A percentile compares a stretch with the other conserved stretches of the same genome.
Evolutionary conservation across 2,888 invertebrate species (phyloP).

Genomic region (Microplitis deprimator): DNA sequence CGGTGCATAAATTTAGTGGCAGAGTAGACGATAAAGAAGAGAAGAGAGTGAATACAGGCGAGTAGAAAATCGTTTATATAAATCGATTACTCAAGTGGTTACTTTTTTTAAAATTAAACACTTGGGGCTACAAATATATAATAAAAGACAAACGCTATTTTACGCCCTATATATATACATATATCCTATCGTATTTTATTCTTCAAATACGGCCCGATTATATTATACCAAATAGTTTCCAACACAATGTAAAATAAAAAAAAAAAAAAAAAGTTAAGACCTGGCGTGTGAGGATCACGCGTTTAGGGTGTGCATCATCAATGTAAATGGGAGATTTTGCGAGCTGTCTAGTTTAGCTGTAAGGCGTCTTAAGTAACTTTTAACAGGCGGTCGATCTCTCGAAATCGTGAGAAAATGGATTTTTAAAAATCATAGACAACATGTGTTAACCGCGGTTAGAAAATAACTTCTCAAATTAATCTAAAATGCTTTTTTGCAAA

Average conservation of each 20-base stretch:
- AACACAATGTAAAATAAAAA: conserved; percentile 32
- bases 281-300: conserved; percentile 34
- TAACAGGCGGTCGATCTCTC: conserved; percentile 40
- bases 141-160: conserved; percentile 35
- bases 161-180: conserved; percentile 3
- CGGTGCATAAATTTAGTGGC: neutral
- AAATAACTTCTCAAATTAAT: neutral
- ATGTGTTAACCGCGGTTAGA: conserved; percentile 22
- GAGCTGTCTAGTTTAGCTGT: conserved; percentile 45
- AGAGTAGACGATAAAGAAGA: neutral
- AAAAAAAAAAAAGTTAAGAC: neutral
- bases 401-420: conserved; percentile 42
- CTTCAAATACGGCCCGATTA: neutral
- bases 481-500: conserved; percentile 3
- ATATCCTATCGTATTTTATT: neutral
- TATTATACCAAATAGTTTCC: conserved; percentile 10
- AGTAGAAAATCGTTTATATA: neutral
- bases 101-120: neutral
- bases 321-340: conserved; percentile 33
- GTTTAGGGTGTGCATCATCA: neutral
- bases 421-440: conserved; percentile 41
- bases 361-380: conserved; percentile 50
- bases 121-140: neutral
- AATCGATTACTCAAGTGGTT: conserved; percentile 11
- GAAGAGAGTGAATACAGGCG: neutral